Evolutionary conservation across 2,888 invertebrate genomes (phyloP).

Genomic region (Orthosia incerta): DNA sequence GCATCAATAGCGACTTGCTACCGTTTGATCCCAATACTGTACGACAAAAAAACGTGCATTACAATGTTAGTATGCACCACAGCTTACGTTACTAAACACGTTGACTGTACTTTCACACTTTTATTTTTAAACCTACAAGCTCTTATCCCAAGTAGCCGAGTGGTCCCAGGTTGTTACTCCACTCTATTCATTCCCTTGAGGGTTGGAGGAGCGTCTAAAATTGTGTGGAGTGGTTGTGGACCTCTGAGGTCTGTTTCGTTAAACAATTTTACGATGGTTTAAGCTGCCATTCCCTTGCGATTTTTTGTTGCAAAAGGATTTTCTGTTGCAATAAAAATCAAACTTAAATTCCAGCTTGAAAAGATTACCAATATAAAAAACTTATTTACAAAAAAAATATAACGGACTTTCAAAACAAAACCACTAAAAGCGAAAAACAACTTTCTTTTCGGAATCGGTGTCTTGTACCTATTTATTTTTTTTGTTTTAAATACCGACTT

Average conservation of each 20-base stretch:
- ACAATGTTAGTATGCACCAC: too few relatives aligned
- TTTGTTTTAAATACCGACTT: too few relatives aligned
- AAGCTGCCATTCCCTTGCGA: not conserved
- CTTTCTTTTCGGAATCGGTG: too few relatives aligned
- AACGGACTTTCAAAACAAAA: too few relatives aligned
- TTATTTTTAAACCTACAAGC: slow-evolving; percentile 14
- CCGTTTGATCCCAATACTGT: too few relatives aligned
- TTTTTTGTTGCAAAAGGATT: not conserved
- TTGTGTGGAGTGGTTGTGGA: slow-evolving; percentile 15
- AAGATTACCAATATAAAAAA: not conserved
- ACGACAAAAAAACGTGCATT: too few relatives aligned
- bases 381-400: too few relatives aligned
- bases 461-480: too few relatives aligned
- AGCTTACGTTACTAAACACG: not conserved
- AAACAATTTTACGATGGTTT: slow-evolving; percentile 4
- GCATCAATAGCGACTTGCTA: too few relatives aligned
- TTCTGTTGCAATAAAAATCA: too few relatives aligned
- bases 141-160: slow-evolving; percentile 32
- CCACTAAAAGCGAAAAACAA: too few relatives aligned
- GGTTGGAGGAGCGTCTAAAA: not conserved
- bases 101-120: slow-evolving; percentile 5
- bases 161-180: slow-evolving; percentile 18
- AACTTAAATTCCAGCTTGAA: not conserved
- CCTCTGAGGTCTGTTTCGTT: slow-evolving; percentile 2
- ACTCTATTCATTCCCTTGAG: slow-evolving; percentile 14